phyloP scores from a whole-genome alignment of 2,113 vertebrate species.

The Pelvicachromis taeniatus region DNA sequence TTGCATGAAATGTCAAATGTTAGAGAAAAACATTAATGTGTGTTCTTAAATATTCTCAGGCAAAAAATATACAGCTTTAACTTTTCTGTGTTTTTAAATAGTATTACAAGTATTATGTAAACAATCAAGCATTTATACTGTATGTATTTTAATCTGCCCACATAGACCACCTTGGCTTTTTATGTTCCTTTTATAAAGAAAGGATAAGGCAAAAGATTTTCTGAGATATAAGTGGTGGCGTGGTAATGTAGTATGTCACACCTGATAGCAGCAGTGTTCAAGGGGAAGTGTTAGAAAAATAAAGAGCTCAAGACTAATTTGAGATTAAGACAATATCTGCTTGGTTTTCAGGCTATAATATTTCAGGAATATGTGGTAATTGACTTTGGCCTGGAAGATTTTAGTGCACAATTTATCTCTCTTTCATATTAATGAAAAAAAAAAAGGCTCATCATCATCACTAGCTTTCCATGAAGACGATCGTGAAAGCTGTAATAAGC shows the following conservation, averaged over 20 bases:
- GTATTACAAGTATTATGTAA: not conserved
- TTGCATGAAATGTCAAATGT: not conserved
- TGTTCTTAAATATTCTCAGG: not conserved
- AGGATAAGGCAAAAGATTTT: not conserved
- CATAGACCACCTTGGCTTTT: not conserved
- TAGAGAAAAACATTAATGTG: not conserved
- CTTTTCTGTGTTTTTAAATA: not conserved
- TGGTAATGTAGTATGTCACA: not conserved
- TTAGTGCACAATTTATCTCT: not conserved
- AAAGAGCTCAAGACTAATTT: not conserved
- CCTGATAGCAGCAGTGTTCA: not conserved
- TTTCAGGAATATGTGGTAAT: not conserved
- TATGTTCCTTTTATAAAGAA: not conserved
- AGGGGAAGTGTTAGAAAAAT: not conserved
- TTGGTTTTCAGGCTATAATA: not conserved
- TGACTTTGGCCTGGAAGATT: not conserved
- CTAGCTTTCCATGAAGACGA: not conserved
- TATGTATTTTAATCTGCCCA: not conserved
- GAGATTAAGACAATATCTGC: not conserved
- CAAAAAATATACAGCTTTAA: not conserved
- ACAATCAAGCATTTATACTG: not conserved
- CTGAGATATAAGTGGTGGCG: not conserved
- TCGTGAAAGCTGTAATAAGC: not conserved
- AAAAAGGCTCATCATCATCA: not conserved
- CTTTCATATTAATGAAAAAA: not conserved